Evolutionary conservation across 2,113 vertebrate species (phyloP).

Genomic region (Brachionichthys hirsutus): DNA sequence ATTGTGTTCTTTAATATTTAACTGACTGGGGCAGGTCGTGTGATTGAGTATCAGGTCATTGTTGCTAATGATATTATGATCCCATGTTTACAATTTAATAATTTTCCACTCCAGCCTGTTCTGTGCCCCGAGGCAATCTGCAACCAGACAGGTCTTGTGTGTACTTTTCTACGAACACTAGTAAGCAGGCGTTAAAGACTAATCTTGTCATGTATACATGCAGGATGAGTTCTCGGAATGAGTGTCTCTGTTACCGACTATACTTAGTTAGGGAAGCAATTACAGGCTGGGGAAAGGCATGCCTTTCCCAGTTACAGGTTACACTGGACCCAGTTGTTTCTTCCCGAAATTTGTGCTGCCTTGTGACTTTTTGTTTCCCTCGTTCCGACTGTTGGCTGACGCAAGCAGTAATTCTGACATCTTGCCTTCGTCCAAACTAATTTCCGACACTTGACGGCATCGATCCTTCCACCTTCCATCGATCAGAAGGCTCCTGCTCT

Average conservation of each 20-base stretch:
- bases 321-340: conserved; percentile 43
- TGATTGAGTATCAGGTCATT: conserved; percentile 21
- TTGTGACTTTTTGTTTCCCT: conserved; percentile 67
- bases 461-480: conserved; percentile 70
- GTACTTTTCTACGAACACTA: background rate
- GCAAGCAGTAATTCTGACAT: conserved; percentile 72
- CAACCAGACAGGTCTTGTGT: conserved; percentile 8
- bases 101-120: conserved; percentile 29
- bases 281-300: conserved; percentile 31
- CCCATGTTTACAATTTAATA: background rate
- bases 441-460: conserved; percentile 70
- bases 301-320: conserved; percentile 33
- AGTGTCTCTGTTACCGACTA: conserved; percentile 19
- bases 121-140: conserved; percentile 26
- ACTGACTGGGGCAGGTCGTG: conserved; percentile 10
- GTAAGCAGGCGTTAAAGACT: background rate
- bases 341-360: conserved; percentile 61
- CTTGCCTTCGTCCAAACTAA: conserved; percentile 71
- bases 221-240: too few species aligned
- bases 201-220: too few species aligned
- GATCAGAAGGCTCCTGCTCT: conserved; percentile 36
- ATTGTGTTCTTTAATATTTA: conserved; percentile 23
- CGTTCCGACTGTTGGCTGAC: conserved; percentile 74
- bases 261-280: conserved; percentile 8
- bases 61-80: background rate